Percentiles rank a stretch among this genome's conserved stretches.
These are phyloP conservation scores for Sorex maritimensis DNA, from an alignment of 2,797 vertebrate genomes.

Conservation along the genomic window DNA sequence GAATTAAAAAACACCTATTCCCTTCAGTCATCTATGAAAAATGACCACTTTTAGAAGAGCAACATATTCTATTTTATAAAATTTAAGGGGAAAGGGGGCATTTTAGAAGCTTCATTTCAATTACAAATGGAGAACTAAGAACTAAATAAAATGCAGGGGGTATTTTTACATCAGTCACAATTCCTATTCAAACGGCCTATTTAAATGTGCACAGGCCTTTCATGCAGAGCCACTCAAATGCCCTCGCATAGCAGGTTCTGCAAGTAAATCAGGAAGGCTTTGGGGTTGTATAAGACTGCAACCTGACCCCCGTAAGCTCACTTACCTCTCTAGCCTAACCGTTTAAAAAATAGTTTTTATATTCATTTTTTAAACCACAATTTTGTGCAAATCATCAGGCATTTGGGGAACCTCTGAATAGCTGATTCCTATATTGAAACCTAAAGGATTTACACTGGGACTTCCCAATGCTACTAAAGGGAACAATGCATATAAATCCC, in stretches of 20 bases:
- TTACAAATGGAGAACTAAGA: constrained; percentile 81
- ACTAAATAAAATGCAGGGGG: constrained; percentile 59
- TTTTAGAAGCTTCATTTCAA: constrained; percentile 71
- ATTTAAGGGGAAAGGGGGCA: constrained; percentile 61
- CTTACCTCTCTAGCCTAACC: constrained; percentile 61
- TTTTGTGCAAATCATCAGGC: constrained; percentile 75
- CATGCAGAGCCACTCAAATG: constrained; percentile 69
- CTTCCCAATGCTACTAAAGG: constrained; percentile 64
- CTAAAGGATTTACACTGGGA: constrained; percentile 75
- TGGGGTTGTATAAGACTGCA: constrained; percentile 69
- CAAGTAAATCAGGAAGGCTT: constrained; percentile 71
- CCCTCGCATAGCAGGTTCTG: constrained; percentile 76
- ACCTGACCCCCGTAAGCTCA: background rate
- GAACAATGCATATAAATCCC: constrained; percentile 82
- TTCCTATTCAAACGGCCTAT: constrained; percentile 59
- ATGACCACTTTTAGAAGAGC: constrained; percentile 39
- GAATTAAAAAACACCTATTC: constrained; percentile 51
- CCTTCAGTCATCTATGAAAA: background rate
- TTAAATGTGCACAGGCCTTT: constrained; percentile 73
- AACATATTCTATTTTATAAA: constrained; percentile 65
- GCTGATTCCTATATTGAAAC: constrained; percentile 70
- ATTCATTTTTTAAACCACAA: constrained; percentile 54
- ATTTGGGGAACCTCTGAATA: background rate
- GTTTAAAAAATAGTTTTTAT: constrained; percentile 73
- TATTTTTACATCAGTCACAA: constrained; percentile 70